phyloP scores from a whole-genome alignment of 2,113 vertebrate species.

The Aphyosemion australe region DNA sequence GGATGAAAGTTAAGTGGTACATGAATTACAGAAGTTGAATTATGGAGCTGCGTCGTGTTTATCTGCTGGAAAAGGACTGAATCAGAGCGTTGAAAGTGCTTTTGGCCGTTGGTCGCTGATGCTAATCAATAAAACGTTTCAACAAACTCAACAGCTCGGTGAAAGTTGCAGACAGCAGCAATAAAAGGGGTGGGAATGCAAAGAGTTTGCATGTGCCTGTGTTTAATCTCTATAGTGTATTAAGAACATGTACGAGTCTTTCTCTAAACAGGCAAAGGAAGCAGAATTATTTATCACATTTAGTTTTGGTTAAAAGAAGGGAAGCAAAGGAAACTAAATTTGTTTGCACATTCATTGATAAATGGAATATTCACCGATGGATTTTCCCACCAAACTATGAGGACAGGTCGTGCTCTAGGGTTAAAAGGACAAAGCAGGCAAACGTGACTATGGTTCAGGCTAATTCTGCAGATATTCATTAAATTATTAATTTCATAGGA shows the following conservation, averaged over 20 bases:
- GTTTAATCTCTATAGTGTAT: neutral
- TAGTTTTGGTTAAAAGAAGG: no score
- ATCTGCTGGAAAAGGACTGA: neutral
- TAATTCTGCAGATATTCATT: no score
- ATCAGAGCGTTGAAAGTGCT: neutral
- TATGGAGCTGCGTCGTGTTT: neutral
- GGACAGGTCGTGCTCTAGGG: no score
- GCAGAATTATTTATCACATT: no score
- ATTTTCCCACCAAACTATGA: no score
- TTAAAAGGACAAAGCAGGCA: no score
- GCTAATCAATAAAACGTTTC: slow-evolving; percentile 1
- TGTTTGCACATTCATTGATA: no score
- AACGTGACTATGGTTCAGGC: no score
- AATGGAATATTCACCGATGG: no score
- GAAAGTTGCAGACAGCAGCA: neutral
- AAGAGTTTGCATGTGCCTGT: neutral
- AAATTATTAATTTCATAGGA: no score
- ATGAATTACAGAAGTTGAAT: slow-evolving; percentile 8
- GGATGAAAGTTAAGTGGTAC: slow-evolving; percentile 10
- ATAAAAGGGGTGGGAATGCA: neutral
- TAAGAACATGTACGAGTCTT: neutral
- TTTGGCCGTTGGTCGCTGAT: slow-evolving; percentile 12
- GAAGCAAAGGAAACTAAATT: no score
- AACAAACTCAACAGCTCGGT: neutral
- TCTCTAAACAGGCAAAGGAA: neutral